phyloP scores from a whole-genome alignment of 2,113 vertebrate species.

The Gasterosteus aculeatus region DNA sequence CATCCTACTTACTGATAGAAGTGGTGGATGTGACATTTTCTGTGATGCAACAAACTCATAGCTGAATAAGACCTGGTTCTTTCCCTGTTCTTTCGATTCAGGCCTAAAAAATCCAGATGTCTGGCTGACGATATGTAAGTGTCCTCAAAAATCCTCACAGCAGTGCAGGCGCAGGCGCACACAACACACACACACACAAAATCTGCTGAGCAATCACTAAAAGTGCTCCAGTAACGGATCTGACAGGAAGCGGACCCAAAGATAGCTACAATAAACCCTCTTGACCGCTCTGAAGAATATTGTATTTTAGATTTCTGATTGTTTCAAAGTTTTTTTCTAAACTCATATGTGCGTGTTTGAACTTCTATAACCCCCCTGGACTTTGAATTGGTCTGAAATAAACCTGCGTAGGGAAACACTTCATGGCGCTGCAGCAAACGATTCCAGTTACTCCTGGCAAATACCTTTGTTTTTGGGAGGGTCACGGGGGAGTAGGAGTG shows the following conservation, averaged over 20 bases:
- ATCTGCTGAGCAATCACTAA: slow-evolving; percentile 62
- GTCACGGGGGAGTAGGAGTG: no score
- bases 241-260: slow-evolving; percentile 56
- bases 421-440: background rate
- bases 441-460: background rate
- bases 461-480: background rate
- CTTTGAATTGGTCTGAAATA: background rate
- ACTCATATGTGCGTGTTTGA: background rate
- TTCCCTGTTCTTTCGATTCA: slow-evolving; percentile 8
- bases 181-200: slow-evolving; percentile 7
- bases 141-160: slow-evolving; percentile 18
- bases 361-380: background rate
- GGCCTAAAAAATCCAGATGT: slow-evolving; percentile 48
- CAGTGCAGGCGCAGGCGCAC: slow-evolving; percentile 1
- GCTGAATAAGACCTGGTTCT: background rate
- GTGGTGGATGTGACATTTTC: background rate
- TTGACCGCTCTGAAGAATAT: slow-evolving; percentile 12
- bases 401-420: background rate
- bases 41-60: background rate
- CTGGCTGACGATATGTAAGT: slow-evolving; percentile 36
- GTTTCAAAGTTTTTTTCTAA: background rate
- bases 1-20: slow-evolving; percentile 9
- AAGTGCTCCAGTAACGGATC: slow-evolving; percentile 47
- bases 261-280: background rate
- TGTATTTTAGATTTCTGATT: background rate